A percentile compares a stretch with the other conserved stretches of the same genome.
These are phyloP conservation scores for Pemphredon lugubris DNA, from an alignment of 2,888 invertebrate genomes.

Conservation along the genomic window DNA sequence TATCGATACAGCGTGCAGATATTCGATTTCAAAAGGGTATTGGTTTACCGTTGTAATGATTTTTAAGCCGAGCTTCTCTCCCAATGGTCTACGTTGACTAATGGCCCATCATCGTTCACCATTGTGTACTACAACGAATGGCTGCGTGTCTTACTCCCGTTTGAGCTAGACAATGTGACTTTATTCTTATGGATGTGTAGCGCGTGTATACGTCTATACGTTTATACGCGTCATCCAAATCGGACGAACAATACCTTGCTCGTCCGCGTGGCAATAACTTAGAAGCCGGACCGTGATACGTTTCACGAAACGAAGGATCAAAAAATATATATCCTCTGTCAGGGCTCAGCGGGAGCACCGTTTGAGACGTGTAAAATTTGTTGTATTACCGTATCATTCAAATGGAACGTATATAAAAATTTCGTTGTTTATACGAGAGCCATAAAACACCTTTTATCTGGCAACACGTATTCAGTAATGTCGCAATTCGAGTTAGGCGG, in stretches of 20 bases:
- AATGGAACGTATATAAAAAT: constrained; percentile 52
- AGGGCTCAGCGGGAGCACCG: not conserved
- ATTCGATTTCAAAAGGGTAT: constrained; percentile 41
- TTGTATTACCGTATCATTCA: no score
- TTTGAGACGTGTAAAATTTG: no score
- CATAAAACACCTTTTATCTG: no score
- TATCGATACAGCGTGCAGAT: no score
- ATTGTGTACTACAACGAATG: constrained; percentile 51
- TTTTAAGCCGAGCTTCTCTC: constrained; percentile 43
- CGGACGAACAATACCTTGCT: constrained; percentile 53
- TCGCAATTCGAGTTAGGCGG: no score
- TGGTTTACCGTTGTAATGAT: constrained; percentile 11
- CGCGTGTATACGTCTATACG: not conserved
- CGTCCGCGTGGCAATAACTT: constrained; percentile 52
- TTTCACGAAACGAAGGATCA: constrained; percentile 29
- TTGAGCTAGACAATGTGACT: constrained; percentile 56
- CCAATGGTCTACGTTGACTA: constrained; percentile 39
- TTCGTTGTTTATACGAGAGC: no score
- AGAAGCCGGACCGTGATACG: constrained; percentile 34
- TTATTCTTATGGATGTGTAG: constrained; percentile 32
- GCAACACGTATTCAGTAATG: no score
- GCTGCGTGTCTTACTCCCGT: constrained; percentile 51
- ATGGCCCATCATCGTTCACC: constrained; percentile 61
- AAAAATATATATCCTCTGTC: constrained; percentile 27
- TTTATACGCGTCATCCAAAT: constrained; percentile 18